phyloP scores from a whole-genome alignment of 2,797 vertebrate species.

The Diplodus puntazzo region DNA sequence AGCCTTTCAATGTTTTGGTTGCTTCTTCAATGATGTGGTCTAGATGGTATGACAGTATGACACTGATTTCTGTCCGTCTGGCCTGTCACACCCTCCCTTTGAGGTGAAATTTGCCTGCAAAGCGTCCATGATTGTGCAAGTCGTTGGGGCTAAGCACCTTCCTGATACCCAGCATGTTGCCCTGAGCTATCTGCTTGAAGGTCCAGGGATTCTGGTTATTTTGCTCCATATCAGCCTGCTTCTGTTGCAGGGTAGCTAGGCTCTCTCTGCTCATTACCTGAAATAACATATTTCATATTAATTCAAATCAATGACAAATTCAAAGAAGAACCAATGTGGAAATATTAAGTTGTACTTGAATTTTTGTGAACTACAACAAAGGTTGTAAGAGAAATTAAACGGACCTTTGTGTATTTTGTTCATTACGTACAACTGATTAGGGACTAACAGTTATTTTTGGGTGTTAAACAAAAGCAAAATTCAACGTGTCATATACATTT shows the following conservation, averaged over 20 bases:
- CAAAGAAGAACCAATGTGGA: not conserved
- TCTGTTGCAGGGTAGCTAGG: slow-evolving; percentile 79
- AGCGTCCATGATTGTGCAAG: slow-evolving; percentile 86
- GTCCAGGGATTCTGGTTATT: slow-evolving; percentile 98
- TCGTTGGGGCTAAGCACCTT: slow-evolving; percentile 92
- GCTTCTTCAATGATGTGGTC: slow-evolving; percentile 21
- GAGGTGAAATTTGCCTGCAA: slow-evolving; percentile 90
- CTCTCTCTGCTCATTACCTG: slow-evolving; percentile 88
- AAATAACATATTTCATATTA: not conserved
- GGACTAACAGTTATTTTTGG: not conserved
- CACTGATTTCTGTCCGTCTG: slow-evolving; percentile 5
- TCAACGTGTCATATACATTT: not conserved
- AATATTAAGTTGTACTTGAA: not conserved
- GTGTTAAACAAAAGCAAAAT: not conserved
- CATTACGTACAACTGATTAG: not conserved
- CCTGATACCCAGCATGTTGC: slow-evolving; percentile 95
- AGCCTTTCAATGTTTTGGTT: not conserved
- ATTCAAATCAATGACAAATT: not conserved
- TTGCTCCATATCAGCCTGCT: slow-evolving; percentile 79
- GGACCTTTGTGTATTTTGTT: not conserved
- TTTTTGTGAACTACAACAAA: not conserved
- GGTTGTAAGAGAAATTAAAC: not conserved
- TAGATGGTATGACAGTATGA: not conserved
- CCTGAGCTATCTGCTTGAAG: slow-evolving; percentile 84
- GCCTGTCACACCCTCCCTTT: slow-evolving; percentile 85